phyloP scores from a whole-genome alignment of 2,797 vertebrate genomes.

The Artibeus jamaicensis region DNA sequence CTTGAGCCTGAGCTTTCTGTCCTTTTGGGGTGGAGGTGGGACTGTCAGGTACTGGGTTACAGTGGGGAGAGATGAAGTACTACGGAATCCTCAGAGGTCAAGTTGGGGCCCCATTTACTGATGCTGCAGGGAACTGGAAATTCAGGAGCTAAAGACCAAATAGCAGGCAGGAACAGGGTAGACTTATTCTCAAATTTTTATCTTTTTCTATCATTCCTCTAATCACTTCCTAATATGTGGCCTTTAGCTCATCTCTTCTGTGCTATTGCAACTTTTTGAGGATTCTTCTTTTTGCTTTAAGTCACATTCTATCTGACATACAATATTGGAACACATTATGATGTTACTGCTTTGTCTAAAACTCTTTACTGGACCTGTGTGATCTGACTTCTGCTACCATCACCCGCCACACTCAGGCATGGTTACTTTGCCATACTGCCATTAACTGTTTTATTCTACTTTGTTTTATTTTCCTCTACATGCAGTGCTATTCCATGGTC shows the following conservation, averaged over 20 bases:
- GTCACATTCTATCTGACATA: background rate
- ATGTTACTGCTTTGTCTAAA: background rate
- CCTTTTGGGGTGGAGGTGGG: background rate
- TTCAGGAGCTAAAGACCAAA: background rate
- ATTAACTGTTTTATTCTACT: background rate
- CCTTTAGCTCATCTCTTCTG: background rate
- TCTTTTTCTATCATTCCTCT: background rate
- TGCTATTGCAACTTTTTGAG: background rate
- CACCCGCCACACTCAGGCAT: too few relatives aligned
- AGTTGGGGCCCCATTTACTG: background rate
- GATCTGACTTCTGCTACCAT: background rate
- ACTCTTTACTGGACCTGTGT: background rate
- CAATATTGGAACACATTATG: background rate
- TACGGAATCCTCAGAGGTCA: background rate
- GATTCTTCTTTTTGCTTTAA: background rate
- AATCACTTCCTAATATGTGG: background rate
- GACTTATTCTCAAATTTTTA: background rate
- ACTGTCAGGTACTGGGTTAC: background rate
- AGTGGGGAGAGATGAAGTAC: background rate
- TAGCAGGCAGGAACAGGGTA: background rate
- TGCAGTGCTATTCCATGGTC: background rate
- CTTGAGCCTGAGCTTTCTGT: background rate
- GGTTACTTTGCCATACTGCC: background rate
- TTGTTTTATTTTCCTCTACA: background rate
- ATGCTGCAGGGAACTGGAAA: background rate